Conservation (phyloP, 2,113 vertebrate species). For the Misgurnus mizolepis region DNA sequence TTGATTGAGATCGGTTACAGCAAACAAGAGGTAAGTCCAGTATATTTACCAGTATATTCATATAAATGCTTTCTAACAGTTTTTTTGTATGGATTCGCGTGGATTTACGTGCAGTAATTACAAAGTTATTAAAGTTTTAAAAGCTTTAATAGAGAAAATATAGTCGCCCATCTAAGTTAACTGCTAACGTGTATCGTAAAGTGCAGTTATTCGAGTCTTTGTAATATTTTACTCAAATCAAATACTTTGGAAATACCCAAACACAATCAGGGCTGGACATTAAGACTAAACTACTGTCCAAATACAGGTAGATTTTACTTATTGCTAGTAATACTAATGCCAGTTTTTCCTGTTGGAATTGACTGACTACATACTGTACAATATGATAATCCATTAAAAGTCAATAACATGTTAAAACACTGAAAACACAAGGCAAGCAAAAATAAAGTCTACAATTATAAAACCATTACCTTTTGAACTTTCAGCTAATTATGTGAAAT, state of each 20-base stretch:
- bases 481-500: background rate
- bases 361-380: background rate
- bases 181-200: background rate
- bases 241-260: background rate
- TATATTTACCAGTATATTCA: background rate
- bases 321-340: background rate
- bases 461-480: conserved; percentile 10
- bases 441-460: background rate
- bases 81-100: background rate
- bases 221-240: background rate
- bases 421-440: background rate
- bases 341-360: background rate
- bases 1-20: background rate
- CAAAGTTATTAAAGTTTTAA: conserved; percentile 4
- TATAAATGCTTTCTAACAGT: background rate
- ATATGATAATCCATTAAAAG: background rate
- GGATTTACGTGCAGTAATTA: background rate
- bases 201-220: background rate
- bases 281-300: background rate
- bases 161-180: background rate
- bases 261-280: no score
- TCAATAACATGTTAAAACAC: conserved; percentile 2
- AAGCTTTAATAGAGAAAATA: background rate
- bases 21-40: background rate
- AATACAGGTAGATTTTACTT: background rate